Evolutionary conservation across 2,888 invertebrate genomes (phyloP), one percentile per base, ranked within the genome.

Genomic region (Heterodera filipjevi): DNA sequence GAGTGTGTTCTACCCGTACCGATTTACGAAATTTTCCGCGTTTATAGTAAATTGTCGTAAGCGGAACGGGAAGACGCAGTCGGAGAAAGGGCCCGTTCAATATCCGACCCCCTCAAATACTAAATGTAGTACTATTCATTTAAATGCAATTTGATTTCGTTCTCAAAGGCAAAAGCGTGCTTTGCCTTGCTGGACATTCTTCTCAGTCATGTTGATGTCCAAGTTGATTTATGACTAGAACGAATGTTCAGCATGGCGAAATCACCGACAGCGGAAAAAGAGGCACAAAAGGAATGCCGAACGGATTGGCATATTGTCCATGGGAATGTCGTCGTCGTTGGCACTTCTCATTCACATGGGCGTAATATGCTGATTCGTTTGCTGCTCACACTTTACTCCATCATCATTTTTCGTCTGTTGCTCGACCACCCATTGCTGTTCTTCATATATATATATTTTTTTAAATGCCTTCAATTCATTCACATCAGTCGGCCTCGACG

Each of bases 311-410:
- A 59, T 59, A 59, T 59, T 59, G 27, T 5, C 27, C 59, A 12
- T 59, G n/a, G 19, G 59, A 59, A 59, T 59, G 59, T 59, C 22
- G 3, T 49, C 16, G 44, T 49, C 10, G 27, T 59, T 27, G 59
- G 27, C n/a, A n/a, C 27, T 59, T 59, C 53, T 59, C 59, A 59
- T 59, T 59, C 59, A 59, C 59, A 59, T 59, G 59, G 59, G 59
- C 59, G 59, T 59, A 59, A 59, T 59, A 12, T 59, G 59, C 59
- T 59, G 59, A 59, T 59, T n/a, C 27, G 59, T 27, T 59, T 59
- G 46, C 46, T 49, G 46, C 3, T 16, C 10, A 8, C 19, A 49
- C 3, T 44, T 44, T 12, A 44, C 5, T 44, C 12, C 44, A 44
- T 44, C 44, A 44, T 5, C n/a, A n/a, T n/a, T n/a, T n/a, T n/a